Percentiles rank a stretch among this genome's conserved stretches.
Conservation (phyloP, 2,888 invertebrate genomes). For the Panopea generosa region DNA sequence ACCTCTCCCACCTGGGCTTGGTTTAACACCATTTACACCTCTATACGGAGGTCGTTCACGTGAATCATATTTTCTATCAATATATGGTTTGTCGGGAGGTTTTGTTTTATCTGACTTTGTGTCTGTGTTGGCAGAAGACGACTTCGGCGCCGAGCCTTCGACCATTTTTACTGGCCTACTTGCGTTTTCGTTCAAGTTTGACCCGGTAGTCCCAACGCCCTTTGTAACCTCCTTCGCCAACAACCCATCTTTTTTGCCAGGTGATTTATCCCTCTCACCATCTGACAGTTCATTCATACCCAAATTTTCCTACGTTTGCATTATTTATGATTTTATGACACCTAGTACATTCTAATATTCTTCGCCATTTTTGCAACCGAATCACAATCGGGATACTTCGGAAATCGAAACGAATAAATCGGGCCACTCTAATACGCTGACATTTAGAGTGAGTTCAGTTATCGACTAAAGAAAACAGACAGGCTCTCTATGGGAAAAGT, state of each 20-base stretch:
- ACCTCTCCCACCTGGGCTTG: conserved; percentile 53
- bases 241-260: conserved; percentile 67
- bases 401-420: no score
- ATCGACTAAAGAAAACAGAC: no score
- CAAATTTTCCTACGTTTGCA: conserved; percentile 22
- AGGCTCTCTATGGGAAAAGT: no score
- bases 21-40: conserved; percentile 52
- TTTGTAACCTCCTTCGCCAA: conserved; percentile 52
- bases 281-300: conserved; percentile 77
- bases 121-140: conserved; percentile 38
- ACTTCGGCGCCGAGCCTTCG: conserved; percentile 48
- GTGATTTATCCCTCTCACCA: conserved; percentile 71
- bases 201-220: conserved; percentile 55
- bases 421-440: no score
- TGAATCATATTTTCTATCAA: conserved; percentile 46
- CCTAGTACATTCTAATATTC: neutral
- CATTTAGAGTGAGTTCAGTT: no score
- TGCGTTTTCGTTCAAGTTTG: conserved; percentile 75
- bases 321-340: conserved; percentile 10
- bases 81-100: conserved; percentile 47
- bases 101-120: conserved; percentile 48
- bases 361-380: conserved; percentile 19
- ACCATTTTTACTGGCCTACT: conserved; percentile 66
- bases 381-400: conserved; percentile 6
- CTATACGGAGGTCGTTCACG: conserved; percentile 41